Conservation (phyloP, 2,113 vertebrate genomes). For the Odobenus rosmarus region DNA sequence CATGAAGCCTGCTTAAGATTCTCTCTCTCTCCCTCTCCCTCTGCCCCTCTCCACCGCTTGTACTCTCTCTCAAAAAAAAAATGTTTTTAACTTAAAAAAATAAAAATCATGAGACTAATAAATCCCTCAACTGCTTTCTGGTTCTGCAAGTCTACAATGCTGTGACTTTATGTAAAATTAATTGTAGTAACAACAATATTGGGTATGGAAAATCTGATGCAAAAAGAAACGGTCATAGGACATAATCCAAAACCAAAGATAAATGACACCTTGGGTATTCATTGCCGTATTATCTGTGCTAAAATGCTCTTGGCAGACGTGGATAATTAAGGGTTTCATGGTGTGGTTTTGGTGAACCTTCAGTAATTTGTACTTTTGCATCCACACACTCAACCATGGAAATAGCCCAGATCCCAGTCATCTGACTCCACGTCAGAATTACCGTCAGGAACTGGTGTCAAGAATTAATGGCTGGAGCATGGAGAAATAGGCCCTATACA, state of each 20-base stretch:
- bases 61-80: background rate
- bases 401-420: background rate
- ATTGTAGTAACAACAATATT: background rate
- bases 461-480: background rate
- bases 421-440: conserved; percentile 16
- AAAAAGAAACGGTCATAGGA: background rate
- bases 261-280: conserved; percentile 45
- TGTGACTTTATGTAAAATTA: background rate
- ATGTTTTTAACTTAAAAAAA: background rate
- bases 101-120: background rate
- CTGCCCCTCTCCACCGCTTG: background rate
- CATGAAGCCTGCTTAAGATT: background rate
- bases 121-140: background rate
- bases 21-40: background rate
- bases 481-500: background rate
- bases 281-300: background rate
- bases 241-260: conserved; percentile 43
- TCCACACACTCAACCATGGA: background rate
- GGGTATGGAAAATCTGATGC: conserved; percentile 47
- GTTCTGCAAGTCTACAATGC: background rate
- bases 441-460: background rate
- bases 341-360: conserved; percentile 38
- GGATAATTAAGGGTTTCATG: conserved; percentile 34
- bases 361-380: conserved; percentile 56
- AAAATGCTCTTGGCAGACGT: background rate